Conservation (phyloP, 2,888 invertebrate species). For the Stratiomys singularior region DNA sequence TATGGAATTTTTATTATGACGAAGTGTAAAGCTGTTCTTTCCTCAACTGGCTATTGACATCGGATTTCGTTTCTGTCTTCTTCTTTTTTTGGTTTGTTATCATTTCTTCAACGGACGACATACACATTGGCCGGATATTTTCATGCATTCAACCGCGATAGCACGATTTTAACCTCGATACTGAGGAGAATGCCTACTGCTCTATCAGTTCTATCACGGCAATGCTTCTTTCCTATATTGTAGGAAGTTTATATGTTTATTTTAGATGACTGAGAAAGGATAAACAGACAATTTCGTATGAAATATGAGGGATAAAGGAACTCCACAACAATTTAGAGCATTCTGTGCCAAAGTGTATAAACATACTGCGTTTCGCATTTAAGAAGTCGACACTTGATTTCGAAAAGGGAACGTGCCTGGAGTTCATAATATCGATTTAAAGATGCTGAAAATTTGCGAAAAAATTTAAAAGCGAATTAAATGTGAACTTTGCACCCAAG, state of each 20-base stretch:
- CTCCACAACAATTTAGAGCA: conserved; percentile 34
- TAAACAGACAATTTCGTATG: conserved; percentile 52
- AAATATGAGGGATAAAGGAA: conserved; percentile 49
- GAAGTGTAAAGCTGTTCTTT: conserved; percentile 4
- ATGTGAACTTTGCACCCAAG: too few relatives aligned
- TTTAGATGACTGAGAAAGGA: conserved; percentile 49
- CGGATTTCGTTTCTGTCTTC: conserved; percentile 9
- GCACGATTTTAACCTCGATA: conserved; percentile 2
- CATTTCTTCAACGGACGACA: too few relatives aligned
- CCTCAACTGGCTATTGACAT: conserved; percentile 34
- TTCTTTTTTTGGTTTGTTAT: neutral
- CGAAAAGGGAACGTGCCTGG: too few relatives aligned
- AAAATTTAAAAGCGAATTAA: too few relatives aligned
- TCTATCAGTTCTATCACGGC: conserved; percentile 1
- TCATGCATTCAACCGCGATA: conserved; percentile 14
- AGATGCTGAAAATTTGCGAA: too few relatives aligned
- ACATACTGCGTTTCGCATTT: too few relatives aligned
- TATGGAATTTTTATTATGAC: too few relatives aligned
- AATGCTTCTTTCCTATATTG: conserved; percentile 44
- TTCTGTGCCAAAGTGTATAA: conserved; percentile 1
- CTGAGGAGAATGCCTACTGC: conserved; percentile 13
- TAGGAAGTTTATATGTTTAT: conserved; percentile 51
- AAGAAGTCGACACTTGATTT: too few relatives aligned
- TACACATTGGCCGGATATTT: conserved; percentile 32
- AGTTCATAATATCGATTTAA: too few relatives aligned